These are phyloP conservation scores for Agriopis marginaria DNA, from an alignment of 2,888 invertebrate genomes.

Conservation along the genomic window DNA sequence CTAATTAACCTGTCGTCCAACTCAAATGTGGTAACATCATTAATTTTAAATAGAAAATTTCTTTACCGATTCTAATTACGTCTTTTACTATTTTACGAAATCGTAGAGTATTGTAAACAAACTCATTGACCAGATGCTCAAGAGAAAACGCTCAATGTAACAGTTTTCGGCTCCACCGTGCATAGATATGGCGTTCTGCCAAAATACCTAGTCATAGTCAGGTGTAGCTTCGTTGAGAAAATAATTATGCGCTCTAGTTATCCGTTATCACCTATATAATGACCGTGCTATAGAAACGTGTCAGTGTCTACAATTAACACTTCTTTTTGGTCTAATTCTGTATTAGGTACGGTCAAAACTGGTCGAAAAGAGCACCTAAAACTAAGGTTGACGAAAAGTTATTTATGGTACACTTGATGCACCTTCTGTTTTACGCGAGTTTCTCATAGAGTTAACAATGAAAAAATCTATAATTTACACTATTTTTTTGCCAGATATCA, in stretches of 20 bases:
- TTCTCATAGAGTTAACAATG: too few relatives aligned
- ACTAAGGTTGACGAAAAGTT: too few relatives aligned
- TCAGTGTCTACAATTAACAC: background rate
- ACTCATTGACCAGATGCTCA: conserved; percentile 23
- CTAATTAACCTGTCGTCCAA: too few relatives aligned
- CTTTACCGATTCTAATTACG: background rate
- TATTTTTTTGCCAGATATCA: too few relatives aligned
- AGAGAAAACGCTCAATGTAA: conserved; percentile 18
- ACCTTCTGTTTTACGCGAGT: too few relatives aligned
- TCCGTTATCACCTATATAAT: background rate
- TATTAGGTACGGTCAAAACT: too few relatives aligned
- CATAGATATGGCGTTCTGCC: conserved; percentile 19
- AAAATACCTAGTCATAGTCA: conserved; percentile 7
- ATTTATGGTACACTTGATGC: too few relatives aligned
- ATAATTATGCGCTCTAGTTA: conserved; percentile 2
- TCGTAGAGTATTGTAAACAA: conserved; percentile 29
- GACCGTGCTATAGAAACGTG: background rate
- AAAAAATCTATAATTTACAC: too few relatives aligned
- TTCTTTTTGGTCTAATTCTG: background rate
- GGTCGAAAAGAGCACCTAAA: too few relatives aligned
- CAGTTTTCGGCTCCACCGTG: conserved; percentile 2
- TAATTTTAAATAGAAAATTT: background rate
- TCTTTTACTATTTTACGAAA: conserved; percentile 15
- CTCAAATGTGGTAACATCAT: too few relatives aligned
- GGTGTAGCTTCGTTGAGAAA: background rate